Percentiles rank a stretch among this genome's conserved stretches.
These are phyloP conservation scores for Heteromyza rotundicornis DNA, from an alignment of 2,888 invertebrate genomes.

Conservation along the genomic window DNA sequence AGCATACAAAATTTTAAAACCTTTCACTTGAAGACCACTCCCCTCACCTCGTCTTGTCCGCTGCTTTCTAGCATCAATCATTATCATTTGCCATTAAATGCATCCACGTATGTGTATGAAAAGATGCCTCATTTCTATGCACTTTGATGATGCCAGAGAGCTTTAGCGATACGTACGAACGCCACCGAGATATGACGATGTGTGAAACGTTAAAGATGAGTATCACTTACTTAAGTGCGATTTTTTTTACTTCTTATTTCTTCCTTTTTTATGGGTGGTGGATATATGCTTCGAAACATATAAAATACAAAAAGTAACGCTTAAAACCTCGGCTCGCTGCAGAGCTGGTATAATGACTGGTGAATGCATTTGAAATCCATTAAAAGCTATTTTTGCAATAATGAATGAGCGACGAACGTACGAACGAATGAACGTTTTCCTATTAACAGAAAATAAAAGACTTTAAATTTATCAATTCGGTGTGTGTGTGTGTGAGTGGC, in stretches of 20 bases:
- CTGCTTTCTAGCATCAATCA: slow-evolving; percentile 43
- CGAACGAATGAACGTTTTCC: slow-evolving; percentile 20
- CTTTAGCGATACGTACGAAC: not conserved
- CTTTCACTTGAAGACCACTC: not conserved
- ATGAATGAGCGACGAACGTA: no score
- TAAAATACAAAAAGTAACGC: not conserved
- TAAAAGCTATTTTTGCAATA: slow-evolving; percentile 59
- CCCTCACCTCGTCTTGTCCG: not conserved
- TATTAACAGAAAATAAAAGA: slow-evolving; percentile 11
- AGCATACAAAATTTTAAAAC: not conserved
- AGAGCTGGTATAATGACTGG: slow-evolving; percentile 27
- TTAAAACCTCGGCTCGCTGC: not conserved
- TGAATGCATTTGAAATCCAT: slow-evolving; percentile 53
- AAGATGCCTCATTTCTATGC: slow-evolving; percentile 6
- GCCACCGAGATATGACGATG: not conserved
- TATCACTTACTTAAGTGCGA: slow-evolving; percentile 19
- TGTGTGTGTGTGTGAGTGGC: not conserved
- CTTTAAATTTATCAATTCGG: slow-evolving; percentile 18
- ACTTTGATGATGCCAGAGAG: not conserved
- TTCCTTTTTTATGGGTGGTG: not conserved
- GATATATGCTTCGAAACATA: no score
- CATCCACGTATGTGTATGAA: slow-evolving; percentile 23
- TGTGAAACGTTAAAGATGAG: slow-evolving; percentile 16
- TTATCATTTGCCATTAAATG: slow-evolving; percentile 52
- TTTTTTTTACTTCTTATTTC: not conserved